Evolutionary conservation across 2,113 vertebrate genomes (phyloP).

Genomic region (Numenius arquata): DNA sequence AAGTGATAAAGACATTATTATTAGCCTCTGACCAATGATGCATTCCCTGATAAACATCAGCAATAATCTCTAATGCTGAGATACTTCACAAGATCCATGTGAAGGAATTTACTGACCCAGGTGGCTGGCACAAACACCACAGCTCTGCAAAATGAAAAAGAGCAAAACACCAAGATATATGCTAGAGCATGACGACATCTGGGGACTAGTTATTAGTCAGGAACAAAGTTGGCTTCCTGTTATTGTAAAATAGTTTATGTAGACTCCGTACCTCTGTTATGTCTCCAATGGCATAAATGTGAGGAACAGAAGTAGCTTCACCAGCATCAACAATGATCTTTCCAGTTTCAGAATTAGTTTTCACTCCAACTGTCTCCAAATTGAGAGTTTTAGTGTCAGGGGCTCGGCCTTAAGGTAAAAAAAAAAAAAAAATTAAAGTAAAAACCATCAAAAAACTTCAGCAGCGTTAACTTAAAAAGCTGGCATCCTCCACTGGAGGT

Average conservation of each 20-base stretch:
- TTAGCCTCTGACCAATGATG: slow-evolving; percentile 15
- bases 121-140: not conserved
- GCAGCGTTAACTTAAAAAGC: not conserved
- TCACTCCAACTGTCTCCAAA: slow-evolving; percentile 80
- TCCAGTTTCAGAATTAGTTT: slow-evolving; percentile 75
- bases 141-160: slow-evolving; percentile 9
- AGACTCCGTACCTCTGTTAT: slow-evolving; percentile 82
- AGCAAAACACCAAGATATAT: slow-evolving; percentile 16
- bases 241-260: slow-evolving; percentile 56
- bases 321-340: slow-evolving; percentile 84
- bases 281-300: slow-evolving; percentile 91
- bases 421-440: not conserved
- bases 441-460: not conserved
- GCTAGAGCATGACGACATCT: slow-evolving; percentile 18
- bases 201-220: slow-evolving; percentile 55
- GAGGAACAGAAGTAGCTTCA: slow-evolving; percentile 86
- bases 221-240: slow-evolving; percentile 64
- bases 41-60: slow-evolving; percentile 56
- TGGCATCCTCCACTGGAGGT: not conserved
- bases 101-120: slow-evolving; percentile 44
- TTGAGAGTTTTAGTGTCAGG: slow-evolving; percentile 82
- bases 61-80: slow-evolving; percentile 30
- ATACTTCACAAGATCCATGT: not conserved
- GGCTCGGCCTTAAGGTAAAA: slow-evolving; percentile 77
- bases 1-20: slow-evolving; percentile 37